Percentiles rank a stretch among this genome's conserved stretches.
Evolutionary conservation across 35 echinoderm and acorn worm species (phyloP).

Genomic region (Amphiura filiformis): DNA sequence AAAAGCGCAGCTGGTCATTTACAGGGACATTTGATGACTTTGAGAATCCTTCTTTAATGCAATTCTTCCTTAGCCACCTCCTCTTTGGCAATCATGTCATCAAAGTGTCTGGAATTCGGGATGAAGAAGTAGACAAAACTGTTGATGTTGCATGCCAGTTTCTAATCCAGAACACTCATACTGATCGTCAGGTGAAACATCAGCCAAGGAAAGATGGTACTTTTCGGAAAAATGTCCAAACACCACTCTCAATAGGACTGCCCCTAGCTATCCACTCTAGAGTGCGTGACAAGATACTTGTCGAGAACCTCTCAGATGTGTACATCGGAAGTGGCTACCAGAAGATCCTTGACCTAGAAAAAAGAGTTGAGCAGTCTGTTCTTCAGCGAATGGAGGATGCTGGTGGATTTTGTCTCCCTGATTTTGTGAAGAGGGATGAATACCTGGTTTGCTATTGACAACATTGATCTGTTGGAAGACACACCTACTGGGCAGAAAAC

Average conservation of each 20-base stretch:
- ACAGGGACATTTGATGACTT: constrained; percentile 43
- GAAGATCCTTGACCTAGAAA: constrained; percentile 38
- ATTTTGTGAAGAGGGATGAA: constrained; percentile 36
- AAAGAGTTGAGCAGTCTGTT: constrained; percentile 33
- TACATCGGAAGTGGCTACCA: constrained; percentile 49
- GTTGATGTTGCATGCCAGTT: constrained; percentile 48
- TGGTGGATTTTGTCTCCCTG: constrained; percentile 36
- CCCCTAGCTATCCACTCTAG: constrained; percentile 48
- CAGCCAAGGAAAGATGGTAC: constrained; percentile 11
- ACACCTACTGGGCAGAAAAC: constrained; percentile 36
- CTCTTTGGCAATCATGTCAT: constrained; percentile 44
- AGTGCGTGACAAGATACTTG: constrained; percentile 54
- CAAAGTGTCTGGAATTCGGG: constrained; percentile 14
- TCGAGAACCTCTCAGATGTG: constrained; percentile 40
- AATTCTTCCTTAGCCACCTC: constrained; percentile 40
- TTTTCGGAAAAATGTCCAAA: constrained; percentile 26
- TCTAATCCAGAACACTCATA: constrained; percentile 31
- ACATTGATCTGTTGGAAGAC: constrained; percentile 50
- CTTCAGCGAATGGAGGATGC: constrained; percentile 36
- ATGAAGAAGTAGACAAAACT: constrained; percentile 38
- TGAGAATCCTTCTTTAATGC: constrained; percentile 21
- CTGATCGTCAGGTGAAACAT: constrained; percentile 47
- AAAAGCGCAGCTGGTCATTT: constrained; percentile 28
- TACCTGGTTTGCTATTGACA: constrained; percentile 46
- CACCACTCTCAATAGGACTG: constrained; percentile 33